Evolutionary conservation across 2,113 vertebrate species (phyloP).

Genomic region (Phrynosoma blainvillii): DNA sequence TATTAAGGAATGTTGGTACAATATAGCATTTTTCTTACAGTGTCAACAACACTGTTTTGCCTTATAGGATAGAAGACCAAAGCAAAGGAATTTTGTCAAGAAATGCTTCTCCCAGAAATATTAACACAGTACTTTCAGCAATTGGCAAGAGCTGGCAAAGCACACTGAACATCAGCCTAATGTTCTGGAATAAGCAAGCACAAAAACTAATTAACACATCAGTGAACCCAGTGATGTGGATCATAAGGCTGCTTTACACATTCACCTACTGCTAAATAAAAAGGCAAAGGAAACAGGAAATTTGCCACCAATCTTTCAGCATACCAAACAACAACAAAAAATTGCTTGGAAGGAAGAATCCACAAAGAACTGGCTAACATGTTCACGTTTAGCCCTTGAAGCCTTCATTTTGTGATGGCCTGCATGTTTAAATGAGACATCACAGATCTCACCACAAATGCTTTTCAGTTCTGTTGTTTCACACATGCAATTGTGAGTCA

Average conservation of each 20-base stretch:
- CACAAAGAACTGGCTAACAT: background rate
- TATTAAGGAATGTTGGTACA: background rate
- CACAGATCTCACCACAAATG: too few species aligned
- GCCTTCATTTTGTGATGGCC: background rate
- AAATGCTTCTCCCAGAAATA: background rate
- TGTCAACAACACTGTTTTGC: background rate
- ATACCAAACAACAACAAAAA: background rate
- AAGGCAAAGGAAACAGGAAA: background rate
- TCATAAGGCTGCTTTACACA: background rate
- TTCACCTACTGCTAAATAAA: background rate
- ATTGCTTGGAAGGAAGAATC: background rate
- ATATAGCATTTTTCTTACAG: background rate
- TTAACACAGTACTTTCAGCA: background rate
- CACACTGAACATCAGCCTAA: background rate
- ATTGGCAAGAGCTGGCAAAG: background rate
- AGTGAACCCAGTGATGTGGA: background rate
- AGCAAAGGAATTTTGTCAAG: background rate
- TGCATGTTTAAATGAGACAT: background rate
- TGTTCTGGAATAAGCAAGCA: background rate
- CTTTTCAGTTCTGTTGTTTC: background rate
- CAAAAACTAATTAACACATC: background rate
- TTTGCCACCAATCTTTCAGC: background rate
- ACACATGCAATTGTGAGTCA: too few species aligned
- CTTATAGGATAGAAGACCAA: background rate
- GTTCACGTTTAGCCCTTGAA: background rate